Conservation (phyloP, 1,140 invertebrate species). For the Brevipalpus yothersi region DNA sequence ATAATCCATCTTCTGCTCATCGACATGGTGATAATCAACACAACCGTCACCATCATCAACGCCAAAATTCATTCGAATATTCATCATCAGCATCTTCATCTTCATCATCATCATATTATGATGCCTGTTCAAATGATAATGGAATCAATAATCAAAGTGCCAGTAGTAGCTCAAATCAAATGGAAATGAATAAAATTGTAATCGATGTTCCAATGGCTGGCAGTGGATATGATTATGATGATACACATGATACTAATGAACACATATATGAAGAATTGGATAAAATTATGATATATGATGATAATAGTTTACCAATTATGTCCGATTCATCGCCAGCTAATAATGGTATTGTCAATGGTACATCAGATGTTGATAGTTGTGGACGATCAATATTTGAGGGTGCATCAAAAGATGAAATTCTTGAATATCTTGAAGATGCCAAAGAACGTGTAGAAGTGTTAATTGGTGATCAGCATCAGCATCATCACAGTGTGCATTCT, state of each 20-base stretch:
- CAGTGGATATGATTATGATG: background rate
- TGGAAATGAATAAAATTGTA: background rate
- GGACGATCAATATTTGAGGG: constrained; percentile 46
- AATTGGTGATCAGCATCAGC: background rate
- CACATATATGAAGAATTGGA: constrained; percentile 8
- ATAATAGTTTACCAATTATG: background rate
- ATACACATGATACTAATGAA: background rate
- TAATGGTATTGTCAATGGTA: background rate
- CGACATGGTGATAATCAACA: background rate
- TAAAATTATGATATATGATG: constrained; percentile 1
- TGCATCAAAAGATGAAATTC: constrained; percentile 60
- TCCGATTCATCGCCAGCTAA: background rate
- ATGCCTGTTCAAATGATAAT: background rate
- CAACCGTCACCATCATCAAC: background rate
- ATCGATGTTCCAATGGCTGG: background rate
- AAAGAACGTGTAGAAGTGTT: constrained; percentile 32
- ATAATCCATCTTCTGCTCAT: too few species aligned
- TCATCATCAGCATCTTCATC: background rate
- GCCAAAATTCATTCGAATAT: background rate
- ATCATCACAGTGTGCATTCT: background rate
- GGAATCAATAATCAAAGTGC: background rate
- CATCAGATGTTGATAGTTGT: background rate
- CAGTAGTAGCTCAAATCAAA: background rate
- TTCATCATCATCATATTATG: background rate
- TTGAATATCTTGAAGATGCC: constrained; percentile 61